These are phyloP conservation scores for Calcarius lapponicus DNA, from an alignment of 2,797 vertebrate genomes.

Conservation along the genomic window DNA sequence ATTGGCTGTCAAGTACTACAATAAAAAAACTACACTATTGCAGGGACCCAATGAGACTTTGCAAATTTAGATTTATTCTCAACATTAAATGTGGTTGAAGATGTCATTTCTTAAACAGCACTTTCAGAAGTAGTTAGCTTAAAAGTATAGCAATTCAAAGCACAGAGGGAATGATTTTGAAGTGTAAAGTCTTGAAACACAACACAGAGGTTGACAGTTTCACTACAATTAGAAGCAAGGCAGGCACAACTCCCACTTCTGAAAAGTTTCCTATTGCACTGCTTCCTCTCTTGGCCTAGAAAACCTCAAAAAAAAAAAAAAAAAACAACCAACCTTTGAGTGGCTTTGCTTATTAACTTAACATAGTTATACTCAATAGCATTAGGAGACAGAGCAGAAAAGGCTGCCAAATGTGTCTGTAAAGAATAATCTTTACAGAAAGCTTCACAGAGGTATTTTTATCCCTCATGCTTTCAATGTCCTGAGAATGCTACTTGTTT, in stretches of 20 bases:
- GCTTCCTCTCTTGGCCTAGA: slow-evolving; percentile 50
- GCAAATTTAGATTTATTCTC: slow-evolving; percentile 71
- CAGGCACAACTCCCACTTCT: slow-evolving; percentile 62
- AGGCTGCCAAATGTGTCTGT: slow-evolving; percentile 29
- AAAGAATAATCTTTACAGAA: slow-evolving; percentile 31
- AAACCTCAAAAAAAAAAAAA: slow-evolving; percentile 46
- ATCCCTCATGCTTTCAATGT: slow-evolving; percentile 3
- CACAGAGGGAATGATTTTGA: slow-evolving; percentile 72
- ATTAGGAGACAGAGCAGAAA: slow-evolving; percentile 16
- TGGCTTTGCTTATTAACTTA: slow-evolving; percentile 36
- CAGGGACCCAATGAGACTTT: slow-evolving; percentile 68
- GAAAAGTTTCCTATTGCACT: slow-evolving; percentile 56
- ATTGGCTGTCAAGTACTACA: slow-evolving; percentile 68
- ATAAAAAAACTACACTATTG: slow-evolving; percentile 30
- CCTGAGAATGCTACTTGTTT: slow-evolving; percentile 28
- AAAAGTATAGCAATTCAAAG: slow-evolving; percentile 77
- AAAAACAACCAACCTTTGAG: neutral
- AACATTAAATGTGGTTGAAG: slow-evolving; percentile 71
- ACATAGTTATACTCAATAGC: slow-evolving; percentile 10
- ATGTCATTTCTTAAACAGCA: slow-evolving; percentile 76
- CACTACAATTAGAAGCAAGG: slow-evolving; percentile 68
- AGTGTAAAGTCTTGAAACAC: slow-evolving; percentile 73
- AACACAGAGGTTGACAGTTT: slow-evolving; percentile 71
- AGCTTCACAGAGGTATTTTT: slow-evolving; percentile 10
- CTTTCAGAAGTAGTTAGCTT: slow-evolving; percentile 79